Percentiles rank a stretch among this genome's conserved stretches.
Conservation (phyloP, 2,888 invertebrate genomes). For the Polymixis flavicincta region DNA sequence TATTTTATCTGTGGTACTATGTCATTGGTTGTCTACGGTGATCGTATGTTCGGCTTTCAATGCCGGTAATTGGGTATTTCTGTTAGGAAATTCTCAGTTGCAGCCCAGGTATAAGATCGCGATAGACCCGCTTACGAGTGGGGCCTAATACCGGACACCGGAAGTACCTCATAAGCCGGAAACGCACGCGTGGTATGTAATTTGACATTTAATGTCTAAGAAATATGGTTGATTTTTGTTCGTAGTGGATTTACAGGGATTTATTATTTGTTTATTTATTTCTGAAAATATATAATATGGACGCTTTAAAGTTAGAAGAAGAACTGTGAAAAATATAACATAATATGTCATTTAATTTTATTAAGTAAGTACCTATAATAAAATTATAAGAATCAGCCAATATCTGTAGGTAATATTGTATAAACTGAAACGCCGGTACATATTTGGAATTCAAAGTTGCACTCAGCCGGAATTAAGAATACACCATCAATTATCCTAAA, state of each 20-base stretch:
- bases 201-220: slow-evolving; percentile 36
- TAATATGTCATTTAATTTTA: no score
- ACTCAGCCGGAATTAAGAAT: not conserved
- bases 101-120: slow-evolving; percentile 36
- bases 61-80: slow-evolving; percentile 58
- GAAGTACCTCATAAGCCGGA: slow-evolving; percentile 36
- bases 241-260: slow-evolving; percentile 39
- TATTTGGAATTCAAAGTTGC: not conserved
- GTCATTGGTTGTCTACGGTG: slow-evolving; percentile 29
- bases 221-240: slow-evolving; percentile 38
- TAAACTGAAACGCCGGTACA: not conserved
- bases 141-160: slow-evolving; percentile 35
- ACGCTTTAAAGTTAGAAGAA: not conserved
- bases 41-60: slow-evolving; percentile 28
- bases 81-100: slow-evolving; percentile 57
- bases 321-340: not conserved
- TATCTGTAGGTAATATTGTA: not conserved
- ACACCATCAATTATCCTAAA: not conserved
- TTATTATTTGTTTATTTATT: not conserved
- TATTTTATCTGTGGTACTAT: slow-evolving; percentile 34
- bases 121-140: slow-evolving; percentile 49
- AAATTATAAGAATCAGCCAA: not conserved
- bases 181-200: slow-evolving; percentile 51
- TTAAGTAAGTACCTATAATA: no score
- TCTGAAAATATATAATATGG: not conserved